Percentiles rank a stretch among this genome's conserved stretches.
phyloP scores from a whole-genome alignment of 2,797 vertebrate species.

The Parauchenoglanis punctatus region DNA sequence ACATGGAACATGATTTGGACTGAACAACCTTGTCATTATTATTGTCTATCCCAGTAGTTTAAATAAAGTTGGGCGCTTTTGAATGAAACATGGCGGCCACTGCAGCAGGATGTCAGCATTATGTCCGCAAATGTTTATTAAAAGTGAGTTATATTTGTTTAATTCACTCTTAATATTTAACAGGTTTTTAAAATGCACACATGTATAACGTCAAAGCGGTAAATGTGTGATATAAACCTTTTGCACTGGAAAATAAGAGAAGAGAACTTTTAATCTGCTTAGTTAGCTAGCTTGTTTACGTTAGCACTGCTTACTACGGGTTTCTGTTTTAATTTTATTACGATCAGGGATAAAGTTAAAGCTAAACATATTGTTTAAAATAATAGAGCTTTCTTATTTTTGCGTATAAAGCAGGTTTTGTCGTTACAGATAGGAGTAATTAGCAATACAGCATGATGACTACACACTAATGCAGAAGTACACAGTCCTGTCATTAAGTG shows the following conservation, averaged over 20 bases:
- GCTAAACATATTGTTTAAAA: neutral
- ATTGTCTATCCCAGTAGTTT: accelerated
- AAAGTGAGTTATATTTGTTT: constrained; percentile 70
- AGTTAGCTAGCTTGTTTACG: neutral
- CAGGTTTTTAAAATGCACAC: accelerated
- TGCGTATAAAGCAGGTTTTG: neutral
- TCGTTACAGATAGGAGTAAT: neutral
- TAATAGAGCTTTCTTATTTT: neutral
- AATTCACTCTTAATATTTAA: accelerated
- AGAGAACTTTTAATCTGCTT: too few relatives aligned
- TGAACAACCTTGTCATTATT: too few relatives aligned
- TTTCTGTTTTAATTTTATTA: neutral
- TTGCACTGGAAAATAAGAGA: too few relatives aligned
- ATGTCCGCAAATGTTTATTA: constrained; percentile 75
- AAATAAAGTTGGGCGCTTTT: constrained; percentile 12
- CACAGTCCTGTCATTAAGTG: neutral
- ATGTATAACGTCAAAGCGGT: neutral
- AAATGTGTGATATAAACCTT: neutral
- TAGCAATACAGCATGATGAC: neutral
- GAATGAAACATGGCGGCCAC: constrained; percentile 72
- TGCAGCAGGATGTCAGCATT: constrained; percentile 73
- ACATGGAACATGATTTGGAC: too few relatives aligned
- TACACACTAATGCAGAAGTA: neutral
- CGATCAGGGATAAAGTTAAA: neutral
- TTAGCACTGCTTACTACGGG: neutral